Base-by-base conservation (phyloP, 2,797 vertebrate species). In the Pempheris klunzingeri region DNA sequence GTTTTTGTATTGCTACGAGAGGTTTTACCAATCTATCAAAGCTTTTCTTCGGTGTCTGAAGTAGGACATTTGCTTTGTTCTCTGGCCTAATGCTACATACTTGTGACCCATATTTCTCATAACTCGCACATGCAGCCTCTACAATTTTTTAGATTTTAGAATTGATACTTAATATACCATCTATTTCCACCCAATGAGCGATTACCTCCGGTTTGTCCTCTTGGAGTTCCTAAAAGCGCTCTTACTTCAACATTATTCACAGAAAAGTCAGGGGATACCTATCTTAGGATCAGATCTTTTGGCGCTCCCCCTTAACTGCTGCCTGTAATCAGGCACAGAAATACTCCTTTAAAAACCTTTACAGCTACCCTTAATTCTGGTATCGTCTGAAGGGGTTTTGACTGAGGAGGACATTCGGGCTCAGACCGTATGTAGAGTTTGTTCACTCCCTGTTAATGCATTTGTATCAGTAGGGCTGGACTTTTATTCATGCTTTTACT, bases 401-500 rank as follows among this genome's bases (percentile, higher is more conserved):
- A 53, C 53, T 72, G n/a, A 38, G 4, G 4, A 49, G 6, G 30
- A 34, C 13, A 46, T 36, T 55, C 32, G 4, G 28, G n/a, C 24
- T 52, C 39, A 46, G n/a, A 70, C 9, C 38, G 15, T 50, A 24
- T 34, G 8, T 38, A 8, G 22, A 57, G 20, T 32, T 30, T 14
- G 44, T 46, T n/a, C 28, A 9, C 54, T 36, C n/a, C 52, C 7
- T 7, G 5, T 26, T 8, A 3, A 47, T 49, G 32, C 11, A 24
- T 78, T 36, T 36, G 2, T 18, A 32, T 24, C n/a, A 17, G 15
- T 38, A n/a, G 41, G 15, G 5, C 17, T 43, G 67, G 15, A 24
- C 36, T 58, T 68, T 50, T 74, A 44, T 78, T 7, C 49, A 28
- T 73, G 36, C 30, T 46, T 61, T 6, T 32, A 32, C 30, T 32